These are phyloP conservation scores for Netelia melanura DNA, from an alignment of 2,888 invertebrate species.

Conservation along the genomic window DNA sequence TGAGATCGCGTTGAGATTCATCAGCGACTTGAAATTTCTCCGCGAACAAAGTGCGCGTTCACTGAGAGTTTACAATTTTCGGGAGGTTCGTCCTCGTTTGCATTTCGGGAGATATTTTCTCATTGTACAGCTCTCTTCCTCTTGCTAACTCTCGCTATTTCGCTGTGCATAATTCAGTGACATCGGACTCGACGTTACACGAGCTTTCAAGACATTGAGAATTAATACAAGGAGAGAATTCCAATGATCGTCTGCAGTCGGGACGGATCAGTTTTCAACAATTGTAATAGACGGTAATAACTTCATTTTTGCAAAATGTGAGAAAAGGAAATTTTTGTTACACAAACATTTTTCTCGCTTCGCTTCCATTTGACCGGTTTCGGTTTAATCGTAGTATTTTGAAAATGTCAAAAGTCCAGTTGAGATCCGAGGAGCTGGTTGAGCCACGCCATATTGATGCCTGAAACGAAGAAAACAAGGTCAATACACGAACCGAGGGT, in stretches of 20 bases:
- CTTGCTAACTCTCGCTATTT: neutral
- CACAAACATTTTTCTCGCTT: no score
- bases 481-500: constrained; percentile 7
- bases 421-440: no score
- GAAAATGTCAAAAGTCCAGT: no score
- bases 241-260: neutral
- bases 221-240: neutral
- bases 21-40: constrained; percentile 8
- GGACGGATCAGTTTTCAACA: no score
- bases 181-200: constrained; percentile 52
- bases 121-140: constrained; percentile 11
- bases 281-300: no score
- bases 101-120: constrained; percentile 14
- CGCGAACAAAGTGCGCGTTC: neutral
- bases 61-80: constrained; percentile 41
- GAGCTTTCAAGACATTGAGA: neutral
- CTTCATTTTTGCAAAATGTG: no score
- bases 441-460: no score
- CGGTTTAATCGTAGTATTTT: no score
- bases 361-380: no score
- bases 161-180: constrained; percentile 65
- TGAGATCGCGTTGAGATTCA: neutral
- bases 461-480: constrained; percentile 10
- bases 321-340: no score
- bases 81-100: constrained; percentile 34